Conservation (phyloP, 2,797 vertebrate genomes). For the Channallabes apus region DNA sequence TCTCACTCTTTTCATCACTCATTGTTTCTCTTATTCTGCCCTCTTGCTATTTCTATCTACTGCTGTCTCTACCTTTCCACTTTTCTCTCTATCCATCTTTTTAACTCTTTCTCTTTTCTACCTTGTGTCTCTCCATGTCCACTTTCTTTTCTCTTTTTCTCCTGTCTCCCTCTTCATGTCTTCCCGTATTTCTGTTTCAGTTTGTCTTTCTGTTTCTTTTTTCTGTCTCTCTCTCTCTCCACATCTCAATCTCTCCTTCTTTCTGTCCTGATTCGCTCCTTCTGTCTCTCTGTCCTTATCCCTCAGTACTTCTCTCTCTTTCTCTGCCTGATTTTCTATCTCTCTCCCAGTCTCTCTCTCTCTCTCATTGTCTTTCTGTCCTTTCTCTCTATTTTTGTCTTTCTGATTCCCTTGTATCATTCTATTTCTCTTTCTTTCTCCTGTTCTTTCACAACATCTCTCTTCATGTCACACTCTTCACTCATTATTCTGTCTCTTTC, state of each 20-base stretch:
- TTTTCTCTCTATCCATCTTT: not conserved
- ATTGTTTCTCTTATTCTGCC: not conserved
- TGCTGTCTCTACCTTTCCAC: not conserved
- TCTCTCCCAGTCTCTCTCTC: too few species aligned
- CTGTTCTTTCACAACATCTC: not conserved
- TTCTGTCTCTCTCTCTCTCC: not conserved
- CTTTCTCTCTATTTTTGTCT: too few species aligned
- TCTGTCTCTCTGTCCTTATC: too few species aligned
- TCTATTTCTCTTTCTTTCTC: not conserved
- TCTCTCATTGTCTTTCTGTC: too few species aligned
- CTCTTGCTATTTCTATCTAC: not conserved
- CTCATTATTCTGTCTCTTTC: not conserved
- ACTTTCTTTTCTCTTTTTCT: slow-evolving; percentile 17
- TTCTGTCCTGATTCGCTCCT: too few species aligned
- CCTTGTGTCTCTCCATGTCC: too few species aligned
- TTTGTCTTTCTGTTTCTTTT: slow-evolving; percentile 17
- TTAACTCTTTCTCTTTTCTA: too few species aligned
- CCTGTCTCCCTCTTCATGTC: not conserved
- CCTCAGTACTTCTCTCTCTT: too few species aligned
- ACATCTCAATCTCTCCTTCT: too few species aligned
- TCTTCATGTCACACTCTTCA: not conserved
- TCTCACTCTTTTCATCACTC: not conserved
- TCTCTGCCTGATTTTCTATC: too few species aligned
- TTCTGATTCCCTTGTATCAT: too few species aligned
- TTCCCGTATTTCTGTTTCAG: too few species aligned